A percentile compares a stretch with the other conserved stretches of the same genome.
These are phyloP conservation scores for Drosophila azteca DNA, from an alignment of 1,140 invertebrate genomes.

Conservation along the genomic window DNA sequence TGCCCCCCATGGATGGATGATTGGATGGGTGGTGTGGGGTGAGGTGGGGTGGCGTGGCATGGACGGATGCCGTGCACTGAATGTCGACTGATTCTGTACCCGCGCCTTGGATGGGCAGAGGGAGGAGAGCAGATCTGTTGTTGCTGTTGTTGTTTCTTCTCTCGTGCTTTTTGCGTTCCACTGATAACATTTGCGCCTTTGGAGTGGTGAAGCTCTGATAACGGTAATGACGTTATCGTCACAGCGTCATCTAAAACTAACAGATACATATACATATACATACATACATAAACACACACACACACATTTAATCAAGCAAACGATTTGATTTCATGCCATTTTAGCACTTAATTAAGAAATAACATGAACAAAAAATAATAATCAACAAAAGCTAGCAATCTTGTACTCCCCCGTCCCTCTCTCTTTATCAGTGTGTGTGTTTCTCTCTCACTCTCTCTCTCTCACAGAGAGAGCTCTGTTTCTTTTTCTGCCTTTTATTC, in stretches of 20 bases:
- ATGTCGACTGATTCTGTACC: conserved; percentile 33
- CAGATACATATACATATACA: conserved; percentile 2
- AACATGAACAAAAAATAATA: conserved; percentile 54
- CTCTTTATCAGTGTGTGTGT: background rate
- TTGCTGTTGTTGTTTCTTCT: conserved; percentile 32
- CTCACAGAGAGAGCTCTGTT: no score
- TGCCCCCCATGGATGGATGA: conserved; percentile 10
- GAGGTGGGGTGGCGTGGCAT: background rate
- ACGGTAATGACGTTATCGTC: conserved; percentile 68
- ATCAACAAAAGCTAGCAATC: conserved; percentile 33
- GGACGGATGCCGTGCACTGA: conserved; percentile 20
- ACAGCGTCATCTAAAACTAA: conserved; percentile 55
- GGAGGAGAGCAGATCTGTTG: conserved; percentile 21
- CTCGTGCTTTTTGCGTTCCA: conserved; percentile 24
- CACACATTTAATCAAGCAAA: conserved; percentile 11
- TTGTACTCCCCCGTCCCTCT: conserved; percentile 8
- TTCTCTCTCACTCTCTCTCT: no score
- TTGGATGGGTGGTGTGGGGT: background rate
- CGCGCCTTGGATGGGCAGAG: no score
- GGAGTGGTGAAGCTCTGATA: conserved; percentile 52
- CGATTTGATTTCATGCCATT: conserved; percentile 72
- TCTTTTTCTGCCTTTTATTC: conserved; percentile 8
- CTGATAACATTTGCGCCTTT: conserved; percentile 80
- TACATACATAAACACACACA: conserved; percentile 14
- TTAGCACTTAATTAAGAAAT: conserved; percentile 74